phyloP scores from a whole-genome alignment of 1,140 invertebrate species.

The Dysdera silvatica region DNA sequence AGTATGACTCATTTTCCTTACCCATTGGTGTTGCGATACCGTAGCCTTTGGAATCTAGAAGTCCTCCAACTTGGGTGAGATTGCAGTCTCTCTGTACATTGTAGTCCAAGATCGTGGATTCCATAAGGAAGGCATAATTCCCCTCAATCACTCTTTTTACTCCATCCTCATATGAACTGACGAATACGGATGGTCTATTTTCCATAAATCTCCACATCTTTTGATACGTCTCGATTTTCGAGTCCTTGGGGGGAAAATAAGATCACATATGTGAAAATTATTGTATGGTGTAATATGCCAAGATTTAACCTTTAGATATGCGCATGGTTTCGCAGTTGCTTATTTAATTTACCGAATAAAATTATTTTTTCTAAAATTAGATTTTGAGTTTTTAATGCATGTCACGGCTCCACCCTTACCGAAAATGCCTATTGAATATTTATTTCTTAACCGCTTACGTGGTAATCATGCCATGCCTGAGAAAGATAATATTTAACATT shows the following conservation, averaged over 20 bases:
- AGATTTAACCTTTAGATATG: neutral
- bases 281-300: neutral
- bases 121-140: conserved; percentile 97
- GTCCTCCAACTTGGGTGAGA: conserved; percentile 92
- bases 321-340: no score
- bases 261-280: neutral
- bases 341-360: no score
- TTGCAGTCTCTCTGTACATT: conserved; percentile 93
- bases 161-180: conserved; percentile 80
- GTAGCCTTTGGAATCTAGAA: conserved; percentile 80
- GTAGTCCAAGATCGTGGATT: conserved; percentile 96
- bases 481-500: no score
- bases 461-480: no score
- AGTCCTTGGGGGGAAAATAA: conserved; percentile 54
- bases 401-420: no score
- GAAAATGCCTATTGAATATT: no score
- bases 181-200: conserved; percentile 72
- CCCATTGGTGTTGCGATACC: conserved; percentile 50
- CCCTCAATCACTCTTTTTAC: conserved; percentile 73
- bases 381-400: no score
- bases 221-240: conserved; percentile 88
- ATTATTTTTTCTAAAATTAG: no score
- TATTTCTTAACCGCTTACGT: no score
- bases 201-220: conserved; percentile 94
- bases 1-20: neutral